Evolutionary conservation across 2,797 vertebrate genomes (phyloP).

Genomic region (Micromesistius poutassou): DNA sequence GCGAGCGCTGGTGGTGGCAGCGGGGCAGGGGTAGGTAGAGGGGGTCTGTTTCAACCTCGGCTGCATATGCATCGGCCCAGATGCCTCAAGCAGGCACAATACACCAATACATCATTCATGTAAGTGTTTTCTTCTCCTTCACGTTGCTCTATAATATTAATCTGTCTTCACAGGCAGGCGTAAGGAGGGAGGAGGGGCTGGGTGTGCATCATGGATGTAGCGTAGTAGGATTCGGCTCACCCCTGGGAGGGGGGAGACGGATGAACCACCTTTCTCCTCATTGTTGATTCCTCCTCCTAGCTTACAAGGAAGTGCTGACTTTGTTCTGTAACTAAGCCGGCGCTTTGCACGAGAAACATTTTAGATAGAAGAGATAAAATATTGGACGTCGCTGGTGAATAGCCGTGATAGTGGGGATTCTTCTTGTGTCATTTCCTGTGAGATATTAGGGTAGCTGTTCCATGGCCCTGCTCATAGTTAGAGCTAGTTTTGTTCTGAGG

Average conservation of each 20-base stretch:
- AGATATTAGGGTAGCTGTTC: neutral
- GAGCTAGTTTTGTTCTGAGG: neutral
- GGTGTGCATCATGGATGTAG: neutral
- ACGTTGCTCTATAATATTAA: neutral
- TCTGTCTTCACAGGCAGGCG: neutral
- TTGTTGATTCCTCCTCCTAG: neutral
- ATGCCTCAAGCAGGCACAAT: conserved; percentile 28
- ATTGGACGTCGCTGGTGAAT: too few species aligned
- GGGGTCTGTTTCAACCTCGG: neutral
- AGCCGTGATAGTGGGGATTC: neutral
- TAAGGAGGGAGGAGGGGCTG: neutral
- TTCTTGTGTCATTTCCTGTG: neutral
- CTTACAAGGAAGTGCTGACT: neutral
- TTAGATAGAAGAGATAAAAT: neutral
- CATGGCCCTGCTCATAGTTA: neutral
- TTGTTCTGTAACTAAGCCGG: neutral
- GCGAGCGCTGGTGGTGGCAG: conserved; percentile 53
- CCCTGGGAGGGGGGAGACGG: neutral
- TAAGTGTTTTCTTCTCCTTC: neutral
- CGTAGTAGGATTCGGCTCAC: neutral
- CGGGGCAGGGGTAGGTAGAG: conserved; percentile 23
- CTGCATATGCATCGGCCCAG: conserved; percentile 36
- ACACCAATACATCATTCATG: neutral
- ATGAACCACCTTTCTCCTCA: neutral
- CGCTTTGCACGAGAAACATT: neutral